These are phyloP conservation scores for Dryoscopus gambensis DNA, from an alignment of 2,113 vertebrate genomes.

Conservation along the genomic window DNA sequence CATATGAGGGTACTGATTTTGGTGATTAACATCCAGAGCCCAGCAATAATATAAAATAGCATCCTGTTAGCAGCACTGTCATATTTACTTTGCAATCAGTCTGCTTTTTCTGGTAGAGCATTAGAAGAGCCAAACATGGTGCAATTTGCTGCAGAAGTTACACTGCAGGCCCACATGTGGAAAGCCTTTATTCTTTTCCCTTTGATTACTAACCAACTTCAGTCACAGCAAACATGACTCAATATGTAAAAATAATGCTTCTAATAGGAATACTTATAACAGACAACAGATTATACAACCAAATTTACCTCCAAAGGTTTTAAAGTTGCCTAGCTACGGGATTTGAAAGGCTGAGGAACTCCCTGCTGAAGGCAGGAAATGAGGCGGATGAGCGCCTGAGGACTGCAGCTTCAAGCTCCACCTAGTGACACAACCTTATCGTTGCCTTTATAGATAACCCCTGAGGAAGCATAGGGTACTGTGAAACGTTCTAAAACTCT, in stretches of 20 bases:
- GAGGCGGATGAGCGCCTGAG: not conserved
- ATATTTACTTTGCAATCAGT: not conserved
- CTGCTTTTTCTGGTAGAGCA: not conserved
- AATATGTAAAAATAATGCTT: not conserved
- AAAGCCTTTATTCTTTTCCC: slow-evolving; percentile 33
- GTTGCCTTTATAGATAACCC: not conserved
- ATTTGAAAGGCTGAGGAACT: slow-evolving; percentile 45
- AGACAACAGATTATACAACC: slow-evolving; percentile 43
- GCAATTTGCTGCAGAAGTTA: not conserved
- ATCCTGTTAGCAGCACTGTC: not conserved
- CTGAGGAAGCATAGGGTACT: not conserved
- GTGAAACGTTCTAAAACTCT: not conserved
- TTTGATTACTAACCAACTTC: slow-evolving; percentile 53
- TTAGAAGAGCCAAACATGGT: not conserved
- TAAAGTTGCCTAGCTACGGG: slow-evolving; percentile 49
- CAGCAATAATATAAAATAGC: not conserved
- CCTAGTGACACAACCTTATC: slow-evolving; percentile 22
- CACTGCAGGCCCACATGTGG: not conserved
- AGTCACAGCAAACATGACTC: slow-evolving; percentile 55
- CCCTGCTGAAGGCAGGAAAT: slow-evolving; percentile 21
- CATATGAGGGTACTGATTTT: not conserved
- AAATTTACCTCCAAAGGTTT: slow-evolving; percentile 49
- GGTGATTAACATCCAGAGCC: not conserved
- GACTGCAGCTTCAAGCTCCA: slow-evolving; percentile 26
- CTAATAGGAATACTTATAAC: not conserved